These are phyloP conservation scores for Pristionchus maxplancki DNA, from an alignment of 2,888 invertebrate species.

Conservation along the genomic window DNA sequence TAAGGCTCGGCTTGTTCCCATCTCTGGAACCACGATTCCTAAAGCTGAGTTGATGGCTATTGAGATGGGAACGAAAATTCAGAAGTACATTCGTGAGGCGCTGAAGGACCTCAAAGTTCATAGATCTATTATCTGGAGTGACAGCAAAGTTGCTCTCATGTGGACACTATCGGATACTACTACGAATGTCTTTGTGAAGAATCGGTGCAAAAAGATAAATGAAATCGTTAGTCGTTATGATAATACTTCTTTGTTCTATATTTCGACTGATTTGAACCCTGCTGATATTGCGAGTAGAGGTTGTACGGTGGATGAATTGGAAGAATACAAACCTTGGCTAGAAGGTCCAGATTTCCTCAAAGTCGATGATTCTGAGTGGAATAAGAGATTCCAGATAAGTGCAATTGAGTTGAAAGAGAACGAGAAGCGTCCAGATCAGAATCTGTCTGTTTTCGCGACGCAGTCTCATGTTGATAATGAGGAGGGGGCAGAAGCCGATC, in stretches of 20 bases:
- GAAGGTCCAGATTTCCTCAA: slow-evolving; percentile 62
- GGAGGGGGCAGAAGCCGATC: neutral
- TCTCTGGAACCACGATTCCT: slow-evolving; percentile 30
- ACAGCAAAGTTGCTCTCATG: neutral
- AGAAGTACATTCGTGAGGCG: neutral
- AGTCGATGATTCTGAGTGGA: neutral
- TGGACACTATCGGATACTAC: neutral
- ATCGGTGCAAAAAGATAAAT: slow-evolving; percentile 57
- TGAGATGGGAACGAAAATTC: neutral
- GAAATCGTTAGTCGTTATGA: slow-evolving; percentile 25
- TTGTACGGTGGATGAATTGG: slow-evolving; percentile 55
- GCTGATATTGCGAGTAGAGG: slow-evolving; percentile 66
- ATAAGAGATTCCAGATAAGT: neutral
- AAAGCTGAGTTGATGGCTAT: slow-evolving; percentile 48
- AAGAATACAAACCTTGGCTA: slow-evolving; percentile 58
- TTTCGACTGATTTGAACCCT: slow-evolving; percentile 61
- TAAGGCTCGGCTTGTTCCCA: slow-evolving; percentile 47
- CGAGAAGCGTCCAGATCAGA: neutral
- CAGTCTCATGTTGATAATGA: neutral
- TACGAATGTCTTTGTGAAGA: slow-evolving; percentile 54
- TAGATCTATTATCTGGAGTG: neutral
- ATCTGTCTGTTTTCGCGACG: neutral
- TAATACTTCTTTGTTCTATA: slow-evolving; percentile 58
- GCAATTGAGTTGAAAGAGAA: neutral
- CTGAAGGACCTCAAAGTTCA: neutral